These are phyloP conservation scores for Rhodophaea formosa DNA, from an alignment of 2,888 invertebrate genomes.

Conservation along the genomic window DNA sequence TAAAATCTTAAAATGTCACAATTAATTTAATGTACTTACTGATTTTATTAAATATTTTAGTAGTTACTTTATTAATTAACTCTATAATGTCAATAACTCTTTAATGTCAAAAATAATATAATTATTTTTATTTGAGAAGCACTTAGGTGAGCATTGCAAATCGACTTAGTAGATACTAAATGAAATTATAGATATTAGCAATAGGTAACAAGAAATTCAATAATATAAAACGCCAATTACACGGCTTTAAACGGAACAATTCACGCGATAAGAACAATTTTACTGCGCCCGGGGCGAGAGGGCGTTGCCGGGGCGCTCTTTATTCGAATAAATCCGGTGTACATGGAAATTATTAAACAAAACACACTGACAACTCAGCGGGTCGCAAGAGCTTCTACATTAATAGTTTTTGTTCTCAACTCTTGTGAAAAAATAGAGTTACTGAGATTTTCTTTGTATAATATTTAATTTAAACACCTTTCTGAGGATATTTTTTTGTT, in stretches of 20 bases:
- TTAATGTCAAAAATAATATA: no score
- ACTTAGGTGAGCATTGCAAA: no score
- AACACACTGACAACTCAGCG: constrained; percentile 74
- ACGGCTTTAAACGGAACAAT: constrained; percentile 23
- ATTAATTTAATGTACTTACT: no score
- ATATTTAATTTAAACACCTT: constrained; percentile 53
- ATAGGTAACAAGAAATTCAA: no score
- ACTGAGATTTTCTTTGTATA: constrained; percentile 46
- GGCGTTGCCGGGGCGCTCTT: constrained; percentile 41
- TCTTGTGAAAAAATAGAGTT: constrained; percentile 59
- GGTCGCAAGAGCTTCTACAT: constrained; percentile 70
- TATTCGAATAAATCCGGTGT: constrained; percentile 78
- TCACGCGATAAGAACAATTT: constrained; percentile 55
- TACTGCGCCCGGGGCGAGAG: constrained; percentile 47
- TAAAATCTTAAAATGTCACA: no score
- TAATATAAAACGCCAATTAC: constrained; percentile 13
- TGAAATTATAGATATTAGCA: no score
- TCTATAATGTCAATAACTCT: no score
- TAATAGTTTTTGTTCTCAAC: constrained; percentile 76
- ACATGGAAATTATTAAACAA: constrained; percentile 78
- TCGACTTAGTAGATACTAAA: no score
- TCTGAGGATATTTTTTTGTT: constrained; percentile 42
- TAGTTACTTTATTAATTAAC: no score
- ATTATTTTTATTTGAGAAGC: no score
- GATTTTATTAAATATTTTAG: no score